Conservation (phyloP, 2,888 invertebrate genomes). For the Diloba caeruleocephala region DNA sequence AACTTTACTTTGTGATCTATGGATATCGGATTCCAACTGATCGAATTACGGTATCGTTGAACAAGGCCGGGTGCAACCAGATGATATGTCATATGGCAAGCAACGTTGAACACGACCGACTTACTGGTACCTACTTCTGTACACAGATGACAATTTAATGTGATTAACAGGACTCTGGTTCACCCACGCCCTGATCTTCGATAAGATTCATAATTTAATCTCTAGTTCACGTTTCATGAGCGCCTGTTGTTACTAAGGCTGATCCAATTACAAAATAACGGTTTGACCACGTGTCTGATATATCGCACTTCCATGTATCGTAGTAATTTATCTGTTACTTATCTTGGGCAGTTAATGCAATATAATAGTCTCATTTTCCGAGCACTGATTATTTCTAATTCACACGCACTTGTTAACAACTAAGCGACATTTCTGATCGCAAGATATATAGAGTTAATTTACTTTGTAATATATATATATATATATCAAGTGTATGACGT, state of each 20-base stretch:
- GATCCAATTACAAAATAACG: conserved; percentile 28
- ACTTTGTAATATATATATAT: conserved; percentile 29
- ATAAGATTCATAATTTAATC: conserved; percentile 67
- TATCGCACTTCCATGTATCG: conserved; percentile 23
- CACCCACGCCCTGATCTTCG: conserved; percentile 65
- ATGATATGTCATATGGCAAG: conserved; percentile 85
- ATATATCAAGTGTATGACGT: conserved; percentile 41
- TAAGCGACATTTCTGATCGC: conserved; percentile 2
- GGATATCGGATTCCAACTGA: conserved; percentile 74
- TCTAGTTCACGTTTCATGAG: conserved; percentile 58
- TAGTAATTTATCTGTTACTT: conserved; percentile 42
- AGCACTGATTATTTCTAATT: conserved; percentile 53
- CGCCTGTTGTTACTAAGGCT: conserved; percentile 22
- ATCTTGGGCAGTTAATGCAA: conserved; percentile 43
- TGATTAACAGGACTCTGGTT: conserved; percentile 59
- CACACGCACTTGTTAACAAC: conserved; percentile 48
- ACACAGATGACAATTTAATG: conserved; percentile 59
- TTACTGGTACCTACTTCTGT: conserved; percentile 62
- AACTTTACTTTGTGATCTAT: conserved; percentile 74
- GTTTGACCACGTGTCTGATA: conserved; percentile 17
- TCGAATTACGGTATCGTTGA: conserved; percentile 81
- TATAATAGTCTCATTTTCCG: conserved; percentile 38
- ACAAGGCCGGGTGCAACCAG: conserved; percentile 78
- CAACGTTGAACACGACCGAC: conserved; percentile 79
- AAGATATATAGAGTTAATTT: conserved; percentile 12